phyloP scores from a whole-genome alignment of 30 jellyfish, hydroid and myxozoan species.

The Aurelia aurita region DNA sequence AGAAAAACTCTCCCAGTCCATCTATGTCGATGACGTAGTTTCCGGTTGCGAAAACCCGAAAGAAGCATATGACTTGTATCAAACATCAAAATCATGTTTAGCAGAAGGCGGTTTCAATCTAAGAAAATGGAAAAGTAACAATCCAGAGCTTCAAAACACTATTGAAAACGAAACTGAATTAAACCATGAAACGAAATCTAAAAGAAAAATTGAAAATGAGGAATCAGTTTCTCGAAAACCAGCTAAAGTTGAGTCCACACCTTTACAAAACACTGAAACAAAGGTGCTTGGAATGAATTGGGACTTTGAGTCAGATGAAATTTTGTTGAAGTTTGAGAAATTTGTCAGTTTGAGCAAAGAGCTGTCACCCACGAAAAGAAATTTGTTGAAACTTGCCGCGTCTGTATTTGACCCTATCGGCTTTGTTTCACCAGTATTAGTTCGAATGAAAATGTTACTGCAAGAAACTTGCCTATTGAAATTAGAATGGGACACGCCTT shows the following conservation, averaged over 20 bases:
- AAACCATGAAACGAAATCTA: background rate
- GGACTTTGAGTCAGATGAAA: background rate
- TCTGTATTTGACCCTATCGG: slow-evolving; percentile 19
- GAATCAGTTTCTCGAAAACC: background rate
- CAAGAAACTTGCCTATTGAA: background rate
- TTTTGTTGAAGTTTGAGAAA: background rate
- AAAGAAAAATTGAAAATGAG: background rate
- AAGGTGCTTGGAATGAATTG: slow-evolving; percentile 17
- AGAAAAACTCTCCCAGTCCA: background rate
- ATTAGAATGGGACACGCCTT: slow-evolving; percentile 14
- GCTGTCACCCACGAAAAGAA: slow-evolving; percentile 9
- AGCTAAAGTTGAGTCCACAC: background rate
- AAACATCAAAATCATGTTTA: background rate
- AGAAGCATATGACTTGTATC: background rate
- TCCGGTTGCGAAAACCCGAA: background rate
- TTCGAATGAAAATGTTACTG: background rate
- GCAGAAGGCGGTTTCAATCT: background rate
- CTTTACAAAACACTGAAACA: background rate
- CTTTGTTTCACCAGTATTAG: background rate
- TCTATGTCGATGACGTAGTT: slow-evolving; percentile 7
- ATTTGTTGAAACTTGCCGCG: slow-evolving; percentile 5
- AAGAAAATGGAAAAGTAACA: background rate
- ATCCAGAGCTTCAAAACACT: background rate
- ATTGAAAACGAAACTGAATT: background rate
- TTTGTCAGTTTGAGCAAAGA: background rate